Evolutionary conservation across 2,797 vertebrate species (phyloP), one percentile per base, ranked within the genome.

Genomic region (Ispidina lecontei): DNA sequence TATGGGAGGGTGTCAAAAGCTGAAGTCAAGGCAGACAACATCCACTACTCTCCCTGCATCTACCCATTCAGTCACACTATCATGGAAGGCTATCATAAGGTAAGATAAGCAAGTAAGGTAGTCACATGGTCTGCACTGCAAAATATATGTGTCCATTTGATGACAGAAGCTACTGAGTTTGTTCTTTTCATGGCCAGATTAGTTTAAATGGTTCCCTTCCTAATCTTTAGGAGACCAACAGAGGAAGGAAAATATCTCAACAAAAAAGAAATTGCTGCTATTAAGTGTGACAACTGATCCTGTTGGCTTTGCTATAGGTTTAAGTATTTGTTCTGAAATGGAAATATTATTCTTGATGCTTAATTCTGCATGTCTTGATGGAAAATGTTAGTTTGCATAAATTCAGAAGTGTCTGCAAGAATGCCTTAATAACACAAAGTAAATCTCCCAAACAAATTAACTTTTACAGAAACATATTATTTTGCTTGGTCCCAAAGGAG

Each of bases 401-500:
- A 83, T 88, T 71, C 41, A 86, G 55, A 87, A 12, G 33, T 84
- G 41, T 83, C 88, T 91, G 64, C 52, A 79, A 86, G 31, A 86
- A 59, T 41, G n/a, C 21, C 17, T 58, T 68, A 92, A 76, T 92
- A 80, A 44, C 55, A 86, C 28, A 77, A 90, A 92, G 35, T 47
- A 82, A 93, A 35, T 72, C 74, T 64, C 84, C 68, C 60, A 94
- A 78, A 68, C 13, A 94, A 94, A 95, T 90, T 94, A 55, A 46
- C 58, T 93, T 68, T 62, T 87, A 71, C 73, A 44, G 93, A 93
- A 93, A 46, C 28, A 72, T 41, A 62, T 60, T 59, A 39, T 95
- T 77, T 75, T 60, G 6, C 14, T 75, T 60, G 4, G 11, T 87
- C 84, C 44, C 60, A 73, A 68, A 74, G 72, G 65, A 77, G 11